Evolutionary conservation across 2,113 vertebrate genomes (phyloP).

Genomic region (Perognathus longimembris): DNA sequence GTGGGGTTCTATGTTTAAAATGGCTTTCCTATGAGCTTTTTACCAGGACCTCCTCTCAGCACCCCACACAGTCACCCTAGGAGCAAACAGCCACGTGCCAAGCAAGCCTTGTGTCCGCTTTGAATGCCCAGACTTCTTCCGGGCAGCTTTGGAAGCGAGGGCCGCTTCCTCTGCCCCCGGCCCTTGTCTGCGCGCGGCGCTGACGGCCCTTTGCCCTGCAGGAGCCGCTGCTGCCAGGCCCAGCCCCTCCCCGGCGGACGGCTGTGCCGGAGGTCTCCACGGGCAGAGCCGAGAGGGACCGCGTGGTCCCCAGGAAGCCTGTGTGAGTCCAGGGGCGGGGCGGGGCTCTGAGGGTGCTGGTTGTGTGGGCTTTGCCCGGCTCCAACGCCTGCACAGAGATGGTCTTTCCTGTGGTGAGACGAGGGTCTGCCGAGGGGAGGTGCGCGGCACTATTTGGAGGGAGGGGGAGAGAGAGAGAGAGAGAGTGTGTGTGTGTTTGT

Average conservation of each 20-base stretch:
- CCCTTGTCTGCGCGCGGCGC: accelerated
- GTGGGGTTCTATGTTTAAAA: background rate
- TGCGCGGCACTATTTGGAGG: background rate
- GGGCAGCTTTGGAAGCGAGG: background rate
- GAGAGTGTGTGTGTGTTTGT: too few relatives aligned
- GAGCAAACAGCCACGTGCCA: accelerated
- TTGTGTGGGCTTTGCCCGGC: background rate
- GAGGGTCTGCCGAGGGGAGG: background rate
- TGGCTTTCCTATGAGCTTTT: background rate
- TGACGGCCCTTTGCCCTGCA: background rate
- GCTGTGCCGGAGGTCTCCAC: accelerated
- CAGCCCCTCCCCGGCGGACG: accelerated
- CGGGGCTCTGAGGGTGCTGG: background rate
- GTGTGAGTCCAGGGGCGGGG: slow-evolving; percentile 6
- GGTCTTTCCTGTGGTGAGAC: background rate
- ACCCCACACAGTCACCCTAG: background rate
- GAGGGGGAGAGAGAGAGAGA: too few relatives aligned
- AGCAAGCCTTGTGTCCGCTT: background rate
- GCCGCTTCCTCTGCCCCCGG: accelerated
- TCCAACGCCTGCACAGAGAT: background rate
- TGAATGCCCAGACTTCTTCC: background rate
- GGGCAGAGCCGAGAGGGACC: accelerated
- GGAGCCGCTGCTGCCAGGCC: slow-evolving; percentile 19
- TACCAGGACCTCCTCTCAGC: background rate
- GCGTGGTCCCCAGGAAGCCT: background rate